These are phyloP conservation scores for Channa maculata DNA, from an alignment of 2,113 vertebrate genomes.

Conservation along the genomic window DNA sequence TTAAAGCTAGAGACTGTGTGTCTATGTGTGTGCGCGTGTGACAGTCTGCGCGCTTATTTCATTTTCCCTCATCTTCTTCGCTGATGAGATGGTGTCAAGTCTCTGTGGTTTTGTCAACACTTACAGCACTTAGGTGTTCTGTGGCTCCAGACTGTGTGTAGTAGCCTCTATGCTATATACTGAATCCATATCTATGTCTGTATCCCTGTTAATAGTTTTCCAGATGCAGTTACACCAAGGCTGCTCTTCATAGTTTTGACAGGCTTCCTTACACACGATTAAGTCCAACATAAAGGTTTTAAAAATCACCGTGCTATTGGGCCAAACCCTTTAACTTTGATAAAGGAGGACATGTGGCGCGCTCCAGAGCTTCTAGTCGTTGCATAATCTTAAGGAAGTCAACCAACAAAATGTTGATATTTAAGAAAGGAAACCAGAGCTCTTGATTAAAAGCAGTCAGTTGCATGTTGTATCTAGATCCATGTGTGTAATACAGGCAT, in stretches of 20 bases:
- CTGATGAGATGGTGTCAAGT: conserved; percentile 11
- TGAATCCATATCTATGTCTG: neutral
- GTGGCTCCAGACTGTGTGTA: conserved; percentile 38
- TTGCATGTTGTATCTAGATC: no score
- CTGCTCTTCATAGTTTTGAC: neutral
- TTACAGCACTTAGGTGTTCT: conserved; percentile 35
- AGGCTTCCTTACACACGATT: neutral
- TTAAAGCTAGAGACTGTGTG: neutral
- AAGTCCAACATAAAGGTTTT: neutral
- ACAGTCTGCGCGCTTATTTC: conserved; percentile 7
- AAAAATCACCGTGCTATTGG: neutral
- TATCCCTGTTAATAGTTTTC: no score
- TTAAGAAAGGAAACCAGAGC: neutral
- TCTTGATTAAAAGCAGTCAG: no score
- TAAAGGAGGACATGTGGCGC: neutral
- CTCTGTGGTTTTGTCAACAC: conserved; percentile 50
- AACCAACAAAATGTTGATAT: neutral
- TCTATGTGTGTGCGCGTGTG: conserved; percentile 20
- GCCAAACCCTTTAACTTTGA: no score
- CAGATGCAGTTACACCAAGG: neutral
- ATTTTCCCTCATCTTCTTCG: conserved; percentile 36
- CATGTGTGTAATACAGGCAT: no score
- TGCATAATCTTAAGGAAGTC: neutral
- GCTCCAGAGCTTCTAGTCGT: neutral
- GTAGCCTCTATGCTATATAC: neutral